Evolutionary conservation across 2,797 vertebrate genomes (phyloP).

Genomic region (Crotalus adamanteus): DNA sequence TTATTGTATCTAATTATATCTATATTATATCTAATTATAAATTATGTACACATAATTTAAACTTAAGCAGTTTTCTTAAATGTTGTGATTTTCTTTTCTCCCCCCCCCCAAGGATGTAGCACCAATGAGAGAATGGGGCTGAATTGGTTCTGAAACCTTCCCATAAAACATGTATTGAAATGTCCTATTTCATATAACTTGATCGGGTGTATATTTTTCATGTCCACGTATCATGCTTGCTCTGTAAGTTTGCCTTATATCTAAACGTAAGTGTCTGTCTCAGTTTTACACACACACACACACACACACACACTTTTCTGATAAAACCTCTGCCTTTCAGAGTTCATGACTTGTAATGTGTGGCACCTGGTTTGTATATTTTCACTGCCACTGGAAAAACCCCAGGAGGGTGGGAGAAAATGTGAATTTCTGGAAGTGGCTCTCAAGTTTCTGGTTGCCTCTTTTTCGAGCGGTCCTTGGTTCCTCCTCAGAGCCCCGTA

Average conservation of each 20-base stretch:
- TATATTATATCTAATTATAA: background rate
- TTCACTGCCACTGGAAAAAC: constrained; percentile 19
- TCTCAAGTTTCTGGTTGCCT: background rate
- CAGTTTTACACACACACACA: too few relatives aligned
- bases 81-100: background rate
- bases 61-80: background rate
- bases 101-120: background rate
- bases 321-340: background rate
- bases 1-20: background rate
- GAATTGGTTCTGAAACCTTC: background rate
- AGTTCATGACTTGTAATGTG: background rate
- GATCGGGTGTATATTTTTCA: background rate
- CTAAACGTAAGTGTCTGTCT: background rate
- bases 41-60: background rate
- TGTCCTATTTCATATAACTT: background rate
- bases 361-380: background rate
- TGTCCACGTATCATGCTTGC: background rate
- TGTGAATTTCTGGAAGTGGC: constrained; percentile 38
- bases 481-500: constrained; percentile 20
- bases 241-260: background rate
- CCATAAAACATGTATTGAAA: background rate
- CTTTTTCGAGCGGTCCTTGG: constrained; percentile 37
- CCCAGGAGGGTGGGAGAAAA: constrained; percentile 58
- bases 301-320: background rate
- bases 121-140: background rate